Evolutionary conservation across 2,888 invertebrate species (phyloP).

Genomic region (Hydraecia micacea): DNA sequence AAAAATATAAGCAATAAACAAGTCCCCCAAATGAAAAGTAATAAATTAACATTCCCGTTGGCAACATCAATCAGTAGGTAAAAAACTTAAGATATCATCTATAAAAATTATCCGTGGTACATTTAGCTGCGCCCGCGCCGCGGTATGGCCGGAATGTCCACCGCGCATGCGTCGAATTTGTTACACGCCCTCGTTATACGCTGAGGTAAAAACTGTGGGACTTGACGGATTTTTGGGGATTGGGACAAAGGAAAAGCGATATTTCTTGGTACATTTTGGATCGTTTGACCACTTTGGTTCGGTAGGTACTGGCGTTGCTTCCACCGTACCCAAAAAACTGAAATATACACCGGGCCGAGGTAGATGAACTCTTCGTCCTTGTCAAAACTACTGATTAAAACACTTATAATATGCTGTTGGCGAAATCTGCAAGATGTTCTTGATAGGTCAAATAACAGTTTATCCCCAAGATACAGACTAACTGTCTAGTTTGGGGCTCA

Average conservation of each 20-base stretch:
- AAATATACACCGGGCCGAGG: not conserved
- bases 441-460: not conserved
- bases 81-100: conserved; percentile 76
- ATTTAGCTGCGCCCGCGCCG: conserved; percentile 73
- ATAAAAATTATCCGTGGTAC: conserved; percentile 80
- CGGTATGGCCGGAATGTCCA: conserved; percentile 77
- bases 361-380: not conserved
- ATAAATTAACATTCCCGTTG: conserved; percentile 65
- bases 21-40: conserved; percentile 60
- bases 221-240: conserved; percentile 75
- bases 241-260: conserved; percentile 59
- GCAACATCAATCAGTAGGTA: conserved; percentile 65
- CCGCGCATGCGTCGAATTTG: conserved; percentile 81
- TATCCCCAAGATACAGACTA: too few relatives aligned
- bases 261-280: not conserved
- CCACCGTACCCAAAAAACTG: not conserved
- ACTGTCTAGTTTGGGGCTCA: too few relatives aligned
- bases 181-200: conserved; percentile 81
- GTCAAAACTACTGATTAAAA: not conserved
- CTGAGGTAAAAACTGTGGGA: conserved; percentile 77
- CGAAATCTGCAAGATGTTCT: not conserved
- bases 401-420: not conserved
- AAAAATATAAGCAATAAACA: conserved; percentile 39
- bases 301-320: not conserved
- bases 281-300: not conserved